These are phyloP conservation scores for Nemotelus nigrinus DNA, from an alignment of 2,888 invertebrate species.

Conservation along the genomic window DNA sequence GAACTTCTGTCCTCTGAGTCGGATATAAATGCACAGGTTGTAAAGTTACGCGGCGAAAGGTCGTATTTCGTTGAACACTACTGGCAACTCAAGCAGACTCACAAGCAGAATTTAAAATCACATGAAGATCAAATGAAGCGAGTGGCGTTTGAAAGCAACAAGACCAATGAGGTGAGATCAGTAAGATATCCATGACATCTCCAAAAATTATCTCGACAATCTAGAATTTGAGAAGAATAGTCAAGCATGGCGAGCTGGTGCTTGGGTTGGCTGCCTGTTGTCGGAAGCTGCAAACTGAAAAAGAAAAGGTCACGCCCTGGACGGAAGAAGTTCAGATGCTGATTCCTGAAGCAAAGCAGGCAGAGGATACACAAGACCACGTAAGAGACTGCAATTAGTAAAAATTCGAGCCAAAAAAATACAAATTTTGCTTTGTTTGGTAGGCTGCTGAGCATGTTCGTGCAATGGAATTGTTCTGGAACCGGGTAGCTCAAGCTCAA, in stretches of 20 bases:
- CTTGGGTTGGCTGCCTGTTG: slow-evolving; percentile 58
- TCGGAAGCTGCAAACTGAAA: slow-evolving; percentile 60
- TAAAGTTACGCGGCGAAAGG: slow-evolving; percentile 57
- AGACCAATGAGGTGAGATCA: slow-evolving; percentile 55
- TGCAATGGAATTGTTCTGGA: slow-evolving; percentile 59
- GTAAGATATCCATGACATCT: not conserved
- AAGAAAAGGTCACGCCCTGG: slow-evolving; percentile 59
- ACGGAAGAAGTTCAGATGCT: slow-evolving; percentile 34
- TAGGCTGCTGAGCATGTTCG: slow-evolving; percentile 4
- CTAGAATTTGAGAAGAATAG: slow-evolving; percentile 54
- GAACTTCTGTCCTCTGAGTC: slow-evolving; percentile 53
- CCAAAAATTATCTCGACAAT: not conserved
- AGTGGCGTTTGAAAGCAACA: slow-evolving; percentile 57
- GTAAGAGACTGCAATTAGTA: slow-evolving; percentile 46
- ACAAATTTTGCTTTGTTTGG: slow-evolving; percentile 52
- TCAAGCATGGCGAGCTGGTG: slow-evolving; percentile 59
- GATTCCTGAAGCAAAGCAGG: slow-evolving; percentile 47
- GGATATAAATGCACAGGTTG: slow-evolving; percentile 54
- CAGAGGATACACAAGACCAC: slow-evolving; percentile 44
- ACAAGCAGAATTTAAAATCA: slow-evolving; percentile 53
- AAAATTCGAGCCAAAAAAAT: slow-evolving; percentile 49
- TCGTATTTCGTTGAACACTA: slow-evolving; percentile 58
- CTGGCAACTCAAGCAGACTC: slow-evolving; percentile 56
- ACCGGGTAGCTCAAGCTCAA: slow-evolving; percentile 58
- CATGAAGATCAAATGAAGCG: slow-evolving; percentile 58